Evolutionary conservation across 2,888 invertebrate genomes (phyloP), one percentile per base, ranked within the genome.

Genomic region (Autographa pulchrina): DNA sequence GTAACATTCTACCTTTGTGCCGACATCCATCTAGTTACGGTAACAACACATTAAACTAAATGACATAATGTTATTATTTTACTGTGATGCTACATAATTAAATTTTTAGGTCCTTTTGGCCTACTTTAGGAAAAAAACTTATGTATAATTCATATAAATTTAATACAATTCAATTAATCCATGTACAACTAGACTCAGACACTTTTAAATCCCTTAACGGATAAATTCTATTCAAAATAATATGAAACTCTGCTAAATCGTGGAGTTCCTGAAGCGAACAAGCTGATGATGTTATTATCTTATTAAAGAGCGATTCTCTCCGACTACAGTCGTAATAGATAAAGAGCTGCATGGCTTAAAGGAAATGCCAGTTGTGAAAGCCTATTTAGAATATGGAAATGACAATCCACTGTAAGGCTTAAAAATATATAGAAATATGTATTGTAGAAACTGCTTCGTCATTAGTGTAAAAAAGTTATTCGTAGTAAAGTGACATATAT

Each of bases 281-380:
- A 68, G 65, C 63, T 38, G 63, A 65, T 72, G 65, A 65, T 62
- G 48, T 14, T 65, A 65, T 72, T 62, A 68, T 62, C 32, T 31
- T 62, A 62, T 68, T 59, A 68, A 62, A 62, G 25, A 25, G 25
- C 25, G 41, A 18, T 18, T 58, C 13, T 41, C 31, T 43, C 43
- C n/a, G 31, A 65, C 59, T 18, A 59, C 41, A 31, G 7, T 25
- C 31, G 18, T 43, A 14, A 48, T 59, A 14, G 25, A 38, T 41
- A 56, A 31, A 18, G 16, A 31, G 16, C n/a, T 48, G 32, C 31
- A 62, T 32, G 1, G 18, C 11, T 56, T 13, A 13, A 25, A 56
- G 54, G 25, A 56, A 25, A 54, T 56, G 11, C 54, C 25, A 56
- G 54, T 13, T 56, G 25, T 56, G 20, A 25, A 56, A 25, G 25